Percentiles rank a stretch among this genome's conserved stretches.
Conservation (phyloP, 2,888 invertebrate genomes). For the Dolichomitus sp. region DNA sequence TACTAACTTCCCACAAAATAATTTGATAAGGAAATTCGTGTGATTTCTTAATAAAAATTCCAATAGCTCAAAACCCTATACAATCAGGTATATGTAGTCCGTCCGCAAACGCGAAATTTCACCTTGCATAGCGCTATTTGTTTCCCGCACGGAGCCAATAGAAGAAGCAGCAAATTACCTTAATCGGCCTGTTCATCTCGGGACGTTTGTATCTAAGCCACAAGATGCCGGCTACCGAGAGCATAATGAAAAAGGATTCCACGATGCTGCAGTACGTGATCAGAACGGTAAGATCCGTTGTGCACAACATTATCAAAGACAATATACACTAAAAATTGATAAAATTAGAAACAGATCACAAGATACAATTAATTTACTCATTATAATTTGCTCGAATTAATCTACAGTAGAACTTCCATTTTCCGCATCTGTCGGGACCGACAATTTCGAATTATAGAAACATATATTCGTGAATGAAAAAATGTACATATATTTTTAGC, state of each 20-base stretch:
- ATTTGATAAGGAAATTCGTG: no score
- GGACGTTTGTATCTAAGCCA: slow-evolving; percentile 94
- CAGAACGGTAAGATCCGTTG: slow-evolving; percentile 94
- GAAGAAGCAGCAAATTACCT: slow-evolving; percentile 86
- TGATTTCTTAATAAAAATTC: no score
- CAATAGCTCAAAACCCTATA: no score
- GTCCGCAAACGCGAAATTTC: no score
- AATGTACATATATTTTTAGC: no score
- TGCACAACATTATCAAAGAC: slow-evolving; percentile 94
- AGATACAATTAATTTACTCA: not conserved
- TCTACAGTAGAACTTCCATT: not conserved
- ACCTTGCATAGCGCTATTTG: no score
- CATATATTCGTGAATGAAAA: no score
- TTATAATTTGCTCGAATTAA: not conserved
- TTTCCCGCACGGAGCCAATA: no score
- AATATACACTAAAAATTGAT: slow-evolving; percentile 90
- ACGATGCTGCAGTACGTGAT: slow-evolving; percentile 97
- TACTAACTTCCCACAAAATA: no score
- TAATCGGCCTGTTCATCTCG: slow-evolving; percentile 93
- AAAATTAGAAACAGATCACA: not conserved
- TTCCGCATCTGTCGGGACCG: no score
- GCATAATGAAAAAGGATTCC: slow-evolving; percentile 96
- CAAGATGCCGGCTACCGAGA: slow-evolving; percentile 94
- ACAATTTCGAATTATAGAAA: no score
- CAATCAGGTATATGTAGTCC: no score